phyloP scores from a whole-genome alignment of 1,140 invertebrate genomes.

The Pogonus chalceus region DNA sequence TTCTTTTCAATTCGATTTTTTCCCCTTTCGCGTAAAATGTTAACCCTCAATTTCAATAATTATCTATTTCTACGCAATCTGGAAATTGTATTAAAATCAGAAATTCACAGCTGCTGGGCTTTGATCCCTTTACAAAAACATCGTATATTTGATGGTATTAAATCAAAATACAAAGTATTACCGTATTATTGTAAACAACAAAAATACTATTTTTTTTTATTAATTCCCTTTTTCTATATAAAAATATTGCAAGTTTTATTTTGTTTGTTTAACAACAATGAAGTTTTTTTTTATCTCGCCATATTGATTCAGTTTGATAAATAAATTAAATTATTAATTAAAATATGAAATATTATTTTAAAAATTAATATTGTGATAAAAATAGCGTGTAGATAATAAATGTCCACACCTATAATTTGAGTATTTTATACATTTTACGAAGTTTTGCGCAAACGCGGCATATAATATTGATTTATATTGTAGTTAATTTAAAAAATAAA shows the following conservation, averaged over 20 bases:
- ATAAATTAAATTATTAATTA: too few relatives aligned
- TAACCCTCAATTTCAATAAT: conserved; percentile 34
- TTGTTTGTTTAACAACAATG: conserved; percentile 12
- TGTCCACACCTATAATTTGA: too few relatives aligned
- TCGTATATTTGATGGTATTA: conserved; percentile 19
- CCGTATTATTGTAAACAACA: background rate
- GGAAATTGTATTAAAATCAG: conserved; percentile 5
- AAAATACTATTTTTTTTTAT: background rate
- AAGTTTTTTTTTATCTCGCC: too few relatives aligned
- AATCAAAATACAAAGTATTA: conserved; percentile 22
- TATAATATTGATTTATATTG: too few relatives aligned
- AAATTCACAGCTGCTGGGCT: conserved; percentile 25
- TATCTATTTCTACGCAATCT: conserved; percentile 31
- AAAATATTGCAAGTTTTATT: conserved; percentile 1
- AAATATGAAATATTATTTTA: too few relatives aligned
- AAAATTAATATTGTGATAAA: too few relatives aligned
- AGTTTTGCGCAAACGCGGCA: too few relatives aligned
- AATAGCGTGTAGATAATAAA: too few relatives aligned
- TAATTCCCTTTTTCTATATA: background rate
- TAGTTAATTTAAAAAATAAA: too few relatives aligned
- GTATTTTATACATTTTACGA: too few relatives aligned
- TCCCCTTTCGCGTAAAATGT: conserved; percentile 32
- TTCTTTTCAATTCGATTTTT: conserved; percentile 23
- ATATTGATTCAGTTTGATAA: too few relatives aligned
- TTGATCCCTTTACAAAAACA: conserved; percentile 20